Base-by-base conservation (phyloP, 2,888 invertebrate species). In the Gibbula magus region DNA sequence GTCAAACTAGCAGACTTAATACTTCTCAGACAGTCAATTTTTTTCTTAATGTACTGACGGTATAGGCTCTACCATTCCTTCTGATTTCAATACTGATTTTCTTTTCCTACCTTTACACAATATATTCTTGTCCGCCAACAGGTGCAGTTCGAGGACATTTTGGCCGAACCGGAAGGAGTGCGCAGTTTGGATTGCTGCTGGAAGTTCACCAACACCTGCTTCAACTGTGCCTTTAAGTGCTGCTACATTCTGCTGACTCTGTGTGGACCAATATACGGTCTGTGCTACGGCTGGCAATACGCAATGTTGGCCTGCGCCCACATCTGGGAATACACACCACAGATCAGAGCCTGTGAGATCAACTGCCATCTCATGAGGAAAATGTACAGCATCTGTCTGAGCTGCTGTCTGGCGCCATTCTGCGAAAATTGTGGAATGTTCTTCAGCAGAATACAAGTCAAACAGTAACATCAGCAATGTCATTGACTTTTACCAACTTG, bases 281-380 rank as follows among this genome's bases (percentile, higher is more conserved):
- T 95, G 82, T 93, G 94, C 85, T 94, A 95, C 74, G 91, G 90
- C 7, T 89, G 86, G 74, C 86, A 88, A 78, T 90, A 90, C 80
- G 90, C 88, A 53, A 75, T 95, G 86, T 93, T 96, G 20, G 95
- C 96, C 16, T 89, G 89, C 84, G 75, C 78, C 75, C 95, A 96
- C 93, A 95, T 96, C 88, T 96, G 96, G 96, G 95, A 95, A 90
- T 93, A 95, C 45, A 95, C 94, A 0, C 96, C 96, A 0, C 95
- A 94, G 81, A 93, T 96, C 75, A 94, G 96, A 80, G 94, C 92
- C 81, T 94, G 95, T 92, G 95, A 95, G 93, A 95, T 96, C 88
- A 94, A 88, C 78, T 87, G 87, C 29, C 87, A 83, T 10, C 81
- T 86, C 45, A 77, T 81, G 73, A 85, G 85, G 83, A 87, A 85